Base-by-base conservation (phyloP, 1,140 invertebrate species). In the Pissodes strobi region DNA sequence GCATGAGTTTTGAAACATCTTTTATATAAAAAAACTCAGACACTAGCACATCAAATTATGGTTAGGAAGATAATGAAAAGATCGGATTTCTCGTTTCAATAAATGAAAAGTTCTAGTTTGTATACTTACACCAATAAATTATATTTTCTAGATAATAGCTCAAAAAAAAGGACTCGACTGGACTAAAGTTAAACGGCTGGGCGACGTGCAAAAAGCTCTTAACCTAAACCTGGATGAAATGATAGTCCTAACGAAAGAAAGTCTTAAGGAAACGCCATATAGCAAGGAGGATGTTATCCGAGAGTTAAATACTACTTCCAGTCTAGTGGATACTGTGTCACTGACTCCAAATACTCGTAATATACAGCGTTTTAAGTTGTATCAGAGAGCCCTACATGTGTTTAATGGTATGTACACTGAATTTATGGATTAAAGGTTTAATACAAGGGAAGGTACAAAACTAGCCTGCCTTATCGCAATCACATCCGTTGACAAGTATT, bases 321-420 rank as follows among this genome's bases (percentile, higher is more conserved):
- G 87, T 30, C 84, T 88, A 68, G 79, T 98, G 64, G 82, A 86
- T 66, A 71, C 84, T 39, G 76, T 80, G 52, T 90, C 86, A 55
- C 80, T 93, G 12, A 88, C 88, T 52, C 77, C 79, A 52, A 89
- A 91, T 70, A 92, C 90, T 15, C 83, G 80, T 62, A 76, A 88
- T 67, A 80, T 90, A 45, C 77, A 84, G 60, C 80, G 82, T 59
- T 96, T 98, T 77, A 90, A 93, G 76, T 79, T 98, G 3, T 82
- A 84, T 64, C 87, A 97, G 72, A 83, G 97, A 67, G 92, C 93
- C 1, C 78, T 88, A 10, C 97, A 99, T 77, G 97, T 99, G 30
- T 94, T 89, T 75, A 79, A 85, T 79, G 86, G 86, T 88, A 79
- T 79, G 68, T 69, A 18, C 2, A 48, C 12, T 34, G 12, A 52